Evolutionary conservation across 2,888 invertebrate species (phyloP).

Genomic region (Drosophila mayaguana): DNA sequence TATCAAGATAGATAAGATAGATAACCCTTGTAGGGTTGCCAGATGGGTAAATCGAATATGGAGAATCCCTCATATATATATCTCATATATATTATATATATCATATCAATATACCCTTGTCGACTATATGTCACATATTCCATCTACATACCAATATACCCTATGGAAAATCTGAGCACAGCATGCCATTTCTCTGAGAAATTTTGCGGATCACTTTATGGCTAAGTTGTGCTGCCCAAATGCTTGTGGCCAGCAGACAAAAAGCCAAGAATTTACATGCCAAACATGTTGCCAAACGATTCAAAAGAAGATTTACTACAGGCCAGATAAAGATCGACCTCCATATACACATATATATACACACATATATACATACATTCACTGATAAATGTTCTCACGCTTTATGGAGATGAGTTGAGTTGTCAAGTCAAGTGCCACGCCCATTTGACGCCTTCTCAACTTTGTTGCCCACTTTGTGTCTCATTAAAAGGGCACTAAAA

Average conservation of each 20-base stretch:
- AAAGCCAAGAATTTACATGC: constrained; percentile 47
- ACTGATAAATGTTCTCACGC: constrained; percentile 64
- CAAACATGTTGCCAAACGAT: constrained; percentile 35
- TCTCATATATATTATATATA: too few species aligned
- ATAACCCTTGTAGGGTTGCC: too few species aligned
- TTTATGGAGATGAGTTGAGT: constrained; percentile 56
- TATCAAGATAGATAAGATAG: too few species aligned
- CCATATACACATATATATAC: constrained; percentile 28
- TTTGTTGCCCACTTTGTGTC: constrained; percentile 71
- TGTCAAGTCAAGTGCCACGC: constrained; percentile 46
- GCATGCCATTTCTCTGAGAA: constrained; percentile 74
- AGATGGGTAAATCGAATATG: too few species aligned
- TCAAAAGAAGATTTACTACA: constrained; percentile 64
- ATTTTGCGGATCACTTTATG: constrained; percentile 41
- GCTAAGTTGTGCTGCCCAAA: constrained; percentile 29
- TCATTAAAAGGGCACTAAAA: constrained; percentile 71
- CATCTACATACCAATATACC: background rate
- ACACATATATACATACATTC: constrained; percentile 37
- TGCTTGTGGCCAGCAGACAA: constrained; percentile 21
- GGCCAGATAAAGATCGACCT: constrained; percentile 67
- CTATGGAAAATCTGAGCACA: background rate
- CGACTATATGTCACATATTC: background rate
- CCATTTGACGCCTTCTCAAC: constrained; percentile 41
- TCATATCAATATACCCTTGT: too few species aligned
- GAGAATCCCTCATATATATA: too few species aligned